Conservation (phyloP, 2,888 invertebrate genomes). For the Tipula lateralis region DNA sequence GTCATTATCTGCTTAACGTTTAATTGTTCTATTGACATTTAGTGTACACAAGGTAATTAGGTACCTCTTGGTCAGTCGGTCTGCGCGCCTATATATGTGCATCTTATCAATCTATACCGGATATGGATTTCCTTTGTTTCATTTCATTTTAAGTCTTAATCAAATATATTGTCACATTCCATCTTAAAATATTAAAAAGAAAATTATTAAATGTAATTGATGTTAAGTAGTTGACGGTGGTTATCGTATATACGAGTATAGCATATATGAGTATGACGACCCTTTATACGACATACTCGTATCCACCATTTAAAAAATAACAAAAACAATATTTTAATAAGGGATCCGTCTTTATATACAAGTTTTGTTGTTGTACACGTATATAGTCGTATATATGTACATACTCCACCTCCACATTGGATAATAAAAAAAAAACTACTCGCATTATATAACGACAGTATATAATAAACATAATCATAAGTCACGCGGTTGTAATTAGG, state of each 20-base stretch:
- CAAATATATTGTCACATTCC: conserved; percentile 13
- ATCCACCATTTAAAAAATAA: neutral
- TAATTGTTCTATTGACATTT: conserved; percentile 19
- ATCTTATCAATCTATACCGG: neutral
- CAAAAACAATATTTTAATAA: neutral
- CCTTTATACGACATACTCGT: neutral
- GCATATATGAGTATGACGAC: neutral
- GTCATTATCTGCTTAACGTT: neutral
- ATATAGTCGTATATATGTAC: neutral
- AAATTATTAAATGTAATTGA: conserved; percentile 6
- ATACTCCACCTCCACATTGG: neutral
- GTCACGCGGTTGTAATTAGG: conserved; percentile 29
- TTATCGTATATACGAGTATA: neutral
- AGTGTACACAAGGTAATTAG: conserved; percentile 2
- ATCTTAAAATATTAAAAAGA: neutral
- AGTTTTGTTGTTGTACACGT: neutral
- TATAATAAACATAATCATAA: conserved; percentile 27
- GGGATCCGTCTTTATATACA: neutral
- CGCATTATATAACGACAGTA: neutral
- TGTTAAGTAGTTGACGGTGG: conserved; percentile 7
- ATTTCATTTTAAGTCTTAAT: neutral
- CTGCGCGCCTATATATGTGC: neutral
- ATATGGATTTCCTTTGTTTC: neutral
- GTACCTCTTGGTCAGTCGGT: neutral
- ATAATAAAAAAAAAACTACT: neutral